Evolutionary conservation across 2,797 vertebrate species (phyloP).

Genomic region (Pipistrellus pygmaeus): DNA sequence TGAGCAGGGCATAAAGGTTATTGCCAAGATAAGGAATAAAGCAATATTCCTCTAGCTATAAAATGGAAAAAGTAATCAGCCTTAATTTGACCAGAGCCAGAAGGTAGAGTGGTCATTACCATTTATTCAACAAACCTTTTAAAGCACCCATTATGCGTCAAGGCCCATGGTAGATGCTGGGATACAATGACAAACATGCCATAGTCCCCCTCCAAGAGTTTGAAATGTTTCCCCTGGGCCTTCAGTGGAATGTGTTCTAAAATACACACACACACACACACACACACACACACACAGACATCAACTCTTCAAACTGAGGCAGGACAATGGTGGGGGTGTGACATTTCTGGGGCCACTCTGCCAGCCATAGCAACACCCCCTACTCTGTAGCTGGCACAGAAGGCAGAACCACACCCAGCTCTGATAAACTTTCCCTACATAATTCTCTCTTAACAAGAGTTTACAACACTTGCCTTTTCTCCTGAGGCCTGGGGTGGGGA

Average conservation of each 20-base stretch:
- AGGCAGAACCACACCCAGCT: not conserved
- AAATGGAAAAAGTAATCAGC: slow-evolving; percentile 4
- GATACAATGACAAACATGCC: not conserved
- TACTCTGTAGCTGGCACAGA: not conserved
- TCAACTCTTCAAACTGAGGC: not conserved
- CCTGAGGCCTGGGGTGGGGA: not conserved
- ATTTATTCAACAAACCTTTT: slow-evolving; percentile 18
- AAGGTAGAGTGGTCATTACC: not conserved
- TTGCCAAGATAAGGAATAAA: not conserved
- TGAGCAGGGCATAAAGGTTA: not conserved
- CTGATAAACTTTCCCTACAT: not conserved
- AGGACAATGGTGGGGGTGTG: not conserved
- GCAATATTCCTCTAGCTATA: not conserved
- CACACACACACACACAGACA: not conserved
- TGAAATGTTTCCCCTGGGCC: not conserved
- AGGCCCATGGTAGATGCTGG: not conserved
- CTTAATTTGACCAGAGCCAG: not conserved
- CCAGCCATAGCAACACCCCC: not conserved
- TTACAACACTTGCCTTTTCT: slow-evolving; percentile 22
- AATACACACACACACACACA: not conserved
- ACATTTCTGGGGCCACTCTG: not conserved
- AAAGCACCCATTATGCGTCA: not conserved
- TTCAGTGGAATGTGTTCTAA: not conserved
- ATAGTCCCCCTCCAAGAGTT: not conserved
- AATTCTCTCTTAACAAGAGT: not conserved